These are phyloP conservation scores for Bufo bufo DNA, from an alignment of 2,113 vertebrate genomes.

Conservation along the genomic window DNA sequence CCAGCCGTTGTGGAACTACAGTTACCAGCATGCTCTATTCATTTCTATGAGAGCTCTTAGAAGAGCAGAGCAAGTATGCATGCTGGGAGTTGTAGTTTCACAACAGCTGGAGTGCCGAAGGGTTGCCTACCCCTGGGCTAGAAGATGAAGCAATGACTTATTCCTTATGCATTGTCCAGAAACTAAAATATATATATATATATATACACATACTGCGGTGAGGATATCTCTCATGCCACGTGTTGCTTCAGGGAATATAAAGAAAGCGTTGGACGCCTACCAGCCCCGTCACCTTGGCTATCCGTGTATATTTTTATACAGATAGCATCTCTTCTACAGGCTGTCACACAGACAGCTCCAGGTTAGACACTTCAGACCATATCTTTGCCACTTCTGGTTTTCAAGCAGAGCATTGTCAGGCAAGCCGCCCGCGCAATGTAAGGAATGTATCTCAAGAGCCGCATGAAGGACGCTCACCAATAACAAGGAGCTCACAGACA, in stretches of 20 bases:
- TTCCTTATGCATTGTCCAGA: too few relatives aligned
- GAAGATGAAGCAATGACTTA: too few relatives aligned
- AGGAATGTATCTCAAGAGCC: slow-evolving; percentile 29
- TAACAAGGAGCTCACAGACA: background rate
- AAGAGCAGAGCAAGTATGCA: too few relatives aligned
- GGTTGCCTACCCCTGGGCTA: too few relatives aligned
- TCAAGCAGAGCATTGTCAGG: slow-evolving; percentile 5
- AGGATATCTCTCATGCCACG: background rate
- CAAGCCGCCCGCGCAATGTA: background rate
- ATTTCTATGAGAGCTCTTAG: too few relatives aligned
- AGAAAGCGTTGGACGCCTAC: background rate
- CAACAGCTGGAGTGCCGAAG: too few relatives aligned
- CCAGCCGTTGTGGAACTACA: too few relatives aligned
- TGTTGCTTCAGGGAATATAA: background rate
- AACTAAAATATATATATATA: too few relatives aligned
- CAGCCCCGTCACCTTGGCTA: background rate
- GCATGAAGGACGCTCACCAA: background rate
- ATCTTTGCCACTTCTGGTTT: slow-evolving; percentile 23
- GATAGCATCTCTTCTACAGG: background rate
- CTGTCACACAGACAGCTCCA: background rate
- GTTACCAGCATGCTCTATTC: too few relatives aligned
- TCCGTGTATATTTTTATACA: slow-evolving; percentile 5
- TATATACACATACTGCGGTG: too few relatives aligned
- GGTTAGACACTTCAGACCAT: background rate
- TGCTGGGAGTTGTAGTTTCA: too few relatives aligned